Percentiles rank a stretch among this genome's conserved stretches.
phyloP scores from a whole-genome alignment of 1,140 invertebrate genomes.

The Bicyclus anynana region DNA sequence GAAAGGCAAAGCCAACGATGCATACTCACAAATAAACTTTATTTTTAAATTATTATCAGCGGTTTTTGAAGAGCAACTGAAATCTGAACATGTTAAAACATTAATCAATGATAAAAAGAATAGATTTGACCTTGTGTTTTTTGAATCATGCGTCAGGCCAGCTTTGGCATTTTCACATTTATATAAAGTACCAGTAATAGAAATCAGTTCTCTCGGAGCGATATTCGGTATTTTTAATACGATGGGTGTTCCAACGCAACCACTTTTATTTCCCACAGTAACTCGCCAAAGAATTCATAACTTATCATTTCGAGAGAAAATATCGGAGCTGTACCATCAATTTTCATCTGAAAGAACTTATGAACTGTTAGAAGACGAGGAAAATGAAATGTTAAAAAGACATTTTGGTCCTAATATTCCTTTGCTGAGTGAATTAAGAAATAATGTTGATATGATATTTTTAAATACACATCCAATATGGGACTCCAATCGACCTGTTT shows the following conservation, averaged over 20 bases:
- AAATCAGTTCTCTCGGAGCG: constrained; percentile 38
- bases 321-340: constrained; percentile 19
- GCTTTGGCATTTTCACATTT: constrained; percentile 31
- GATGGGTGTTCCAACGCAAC: constrained; percentile 29
- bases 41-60: constrained; percentile 9
- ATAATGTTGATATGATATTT: constrained; percentile 76
- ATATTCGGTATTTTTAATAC: constrained; percentile 22
- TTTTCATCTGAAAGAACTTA: constrained; percentile 6
- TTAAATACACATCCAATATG: constrained; percentile 69
- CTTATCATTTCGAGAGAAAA: constrained; percentile 30
- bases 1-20: constrained; percentile 19
- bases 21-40: constrained; percentile 9
- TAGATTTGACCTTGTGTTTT: constrained; percentile 37
- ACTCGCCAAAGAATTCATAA: constrained; percentile 26
- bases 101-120: constrained; percentile 23
- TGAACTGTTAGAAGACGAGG: constrained; percentile 11
- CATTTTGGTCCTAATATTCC: constrained; percentile 61
- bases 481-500: constrained; percentile 14
- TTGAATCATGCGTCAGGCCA: constrained; percentile 31
- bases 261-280: constrained; percentile 28
- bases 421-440: constrained; percentile 56
- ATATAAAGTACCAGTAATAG: constrained; percentile 41
- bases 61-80: constrained; percentile 28
- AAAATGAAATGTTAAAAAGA: constrained; percentile 45
- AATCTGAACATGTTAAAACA: constrained; percentile 24